phyloP scores from a whole-genome alignment of 2,888 invertebrate species.

The Drosophila subsilvestris region DNA sequence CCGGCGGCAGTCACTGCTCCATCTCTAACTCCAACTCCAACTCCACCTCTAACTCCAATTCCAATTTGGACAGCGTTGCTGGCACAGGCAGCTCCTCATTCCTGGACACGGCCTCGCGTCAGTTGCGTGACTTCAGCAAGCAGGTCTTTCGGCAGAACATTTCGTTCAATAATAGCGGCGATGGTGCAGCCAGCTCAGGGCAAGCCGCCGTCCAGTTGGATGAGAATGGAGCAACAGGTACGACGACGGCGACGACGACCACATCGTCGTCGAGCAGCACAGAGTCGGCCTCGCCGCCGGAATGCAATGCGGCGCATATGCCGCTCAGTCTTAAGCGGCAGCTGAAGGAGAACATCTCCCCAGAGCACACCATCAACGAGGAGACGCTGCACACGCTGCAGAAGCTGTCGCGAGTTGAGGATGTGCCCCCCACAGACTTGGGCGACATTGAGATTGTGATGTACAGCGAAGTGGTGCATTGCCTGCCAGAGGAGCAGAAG shows the following conservation, averaged over 20 bases:
- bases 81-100: conserved; percentile 71
- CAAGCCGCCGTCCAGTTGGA: conserved; percentile 36
- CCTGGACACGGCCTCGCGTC: conserved; percentile 82
- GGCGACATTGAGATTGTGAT: conserved; percentile 71
- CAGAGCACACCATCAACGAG: conserved; percentile 86
- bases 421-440: conserved; percentile 51
- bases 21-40: conserved; percentile 24
- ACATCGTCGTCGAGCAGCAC: conserved; percentile 46
- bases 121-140: conserved; percentile 81
- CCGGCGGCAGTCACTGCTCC: conserved; percentile 17
- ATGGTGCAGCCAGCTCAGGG: conserved; percentile 45
- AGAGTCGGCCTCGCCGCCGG: conserved; percentile 50
- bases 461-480: conserved; percentile 65
- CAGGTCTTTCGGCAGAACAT: conserved; percentile 83
- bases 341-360: conserved; percentile 87
- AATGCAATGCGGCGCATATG: conserved; percentile 84
- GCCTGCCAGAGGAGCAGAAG: conserved; percentile 50
- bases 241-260: neutral
- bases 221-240: conserved; percentile 13
- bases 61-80: conserved; percentile 3
- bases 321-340: conserved; percentile 86
- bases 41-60: conserved; percentile 19
- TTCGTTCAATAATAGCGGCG: conserved; percentile 74
- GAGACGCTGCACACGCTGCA: conserved; percentile 78
- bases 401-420: conserved; percentile 70